Evolutionary conservation across 2,888 invertebrate species (phyloP).

Genomic region (Pherbina coryleti): DNA sequence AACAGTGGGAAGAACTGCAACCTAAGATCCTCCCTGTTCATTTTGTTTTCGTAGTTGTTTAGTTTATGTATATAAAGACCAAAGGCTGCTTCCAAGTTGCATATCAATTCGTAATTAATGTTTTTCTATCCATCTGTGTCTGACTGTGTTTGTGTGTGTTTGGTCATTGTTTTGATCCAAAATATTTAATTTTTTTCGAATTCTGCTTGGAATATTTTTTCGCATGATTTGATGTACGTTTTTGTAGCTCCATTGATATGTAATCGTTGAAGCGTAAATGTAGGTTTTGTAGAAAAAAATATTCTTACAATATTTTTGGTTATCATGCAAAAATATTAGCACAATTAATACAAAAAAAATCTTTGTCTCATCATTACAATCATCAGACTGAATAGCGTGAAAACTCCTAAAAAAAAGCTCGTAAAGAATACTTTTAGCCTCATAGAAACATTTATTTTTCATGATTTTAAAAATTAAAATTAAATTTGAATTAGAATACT

Average conservation of each 20-base stretch:
- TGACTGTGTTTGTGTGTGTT: background rate
- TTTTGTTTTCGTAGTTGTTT: background rate
- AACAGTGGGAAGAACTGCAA: background rate
- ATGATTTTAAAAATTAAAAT: no score
- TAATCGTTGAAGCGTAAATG: background rate
- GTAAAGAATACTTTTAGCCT: no score
- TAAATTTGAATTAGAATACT: no score
- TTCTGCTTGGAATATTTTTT: background rate
- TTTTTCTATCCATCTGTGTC: background rate
- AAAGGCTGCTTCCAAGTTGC: background rate
- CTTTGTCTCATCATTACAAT: no score
- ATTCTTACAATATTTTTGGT: no score
- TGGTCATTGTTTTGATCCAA: background rate
- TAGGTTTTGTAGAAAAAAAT: background rate
- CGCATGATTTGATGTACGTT: background rate
- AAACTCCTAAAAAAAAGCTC: no score
- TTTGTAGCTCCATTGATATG: background rate
- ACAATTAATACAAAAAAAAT: no score
- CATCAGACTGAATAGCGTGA: no score
- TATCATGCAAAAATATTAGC: no score
- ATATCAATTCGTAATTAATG: conserved; percentile 20
- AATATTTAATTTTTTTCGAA: background rate
- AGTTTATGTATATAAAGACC: background rate
- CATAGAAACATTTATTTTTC: no score
- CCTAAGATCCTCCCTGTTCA: background rate